Base-by-base conservation (phyloP, 2,797 vertebrate genomes). In the Steatocranus sp. region DNA sequence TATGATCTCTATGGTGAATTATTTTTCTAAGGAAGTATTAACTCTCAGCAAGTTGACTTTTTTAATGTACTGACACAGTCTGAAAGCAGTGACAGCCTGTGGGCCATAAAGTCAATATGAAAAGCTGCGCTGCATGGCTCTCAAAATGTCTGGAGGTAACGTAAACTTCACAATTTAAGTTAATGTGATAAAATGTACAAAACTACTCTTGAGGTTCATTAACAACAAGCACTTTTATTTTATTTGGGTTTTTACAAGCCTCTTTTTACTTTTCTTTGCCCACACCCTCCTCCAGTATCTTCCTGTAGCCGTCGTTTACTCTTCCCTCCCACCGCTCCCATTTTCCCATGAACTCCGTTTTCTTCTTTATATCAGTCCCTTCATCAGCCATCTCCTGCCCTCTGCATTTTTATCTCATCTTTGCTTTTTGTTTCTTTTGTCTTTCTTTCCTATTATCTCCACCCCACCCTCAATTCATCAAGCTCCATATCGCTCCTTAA, bases 401-500 rank as follows among this genome's bases (percentile, higher is more conserved):
- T 86, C 68, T 80, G 36, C 74, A 76, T 86, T 81, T 76, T 78
- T 14, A 58, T 27, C 23, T 86, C 75, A 80, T 63, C 79, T 80
- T 84, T 46, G 56, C 53, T 36, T 79, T 80, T 48, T 27, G 18
- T 66, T 30, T 30, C 79, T 68, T 77, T 84, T 66, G 30, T 76
- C 70, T 76, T 38, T 32, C 63, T 12, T 25, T 56, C 68, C 46
- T n/a, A 25, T 50, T 48, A 17, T 53, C 58, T 34, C n/a, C 32
- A 25, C 32, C 30, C 34, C 66, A 58, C 20, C 76, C 46, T 84
- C 88, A 74, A 85, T 86, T 85, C 78, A 85, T 87, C 87, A 75
- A 17, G 11, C 81, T 87, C 83, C 58, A 32, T 81, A 85, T 89
- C 20, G 2, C 87, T 79, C 75, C 85, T 88, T 75, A 87, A 85